These are phyloP conservation scores for Emydura subglobosa DNA, from an alignment of 2,113 vertebrate genomes.

Conservation along the genomic window DNA sequence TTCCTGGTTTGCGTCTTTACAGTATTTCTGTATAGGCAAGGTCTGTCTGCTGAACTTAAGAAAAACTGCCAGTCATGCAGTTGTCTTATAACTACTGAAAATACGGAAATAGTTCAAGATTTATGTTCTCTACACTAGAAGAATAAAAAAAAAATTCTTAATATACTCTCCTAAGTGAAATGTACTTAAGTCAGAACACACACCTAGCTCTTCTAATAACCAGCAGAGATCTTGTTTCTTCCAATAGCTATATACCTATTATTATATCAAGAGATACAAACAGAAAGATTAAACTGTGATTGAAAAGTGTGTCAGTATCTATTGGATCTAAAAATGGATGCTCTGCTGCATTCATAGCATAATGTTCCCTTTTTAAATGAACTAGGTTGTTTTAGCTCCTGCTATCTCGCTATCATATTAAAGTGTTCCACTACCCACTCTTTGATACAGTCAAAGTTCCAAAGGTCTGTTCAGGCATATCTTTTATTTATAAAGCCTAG, in stretches of 20 bases:
- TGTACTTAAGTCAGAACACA: not conserved
- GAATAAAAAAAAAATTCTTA: not conserved
- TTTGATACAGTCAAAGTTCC: not conserved
- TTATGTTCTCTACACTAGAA: not conserved
- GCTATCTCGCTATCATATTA: not conserved
- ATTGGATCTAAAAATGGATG: not conserved
- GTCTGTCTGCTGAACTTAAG: not conserved
- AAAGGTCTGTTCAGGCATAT: not conserved
- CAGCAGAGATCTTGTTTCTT: not conserved
- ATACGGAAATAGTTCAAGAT: not conserved
- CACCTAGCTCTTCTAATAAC: not conserved
- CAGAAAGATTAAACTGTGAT: not conserved
- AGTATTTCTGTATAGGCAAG: not conserved
- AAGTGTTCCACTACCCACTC: not conserved
- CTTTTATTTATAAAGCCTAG: not conserved
- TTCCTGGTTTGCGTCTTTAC: not conserved
- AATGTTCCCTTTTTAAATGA: not conserved
- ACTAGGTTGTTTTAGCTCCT: not conserved
- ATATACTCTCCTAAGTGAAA: not conserved
- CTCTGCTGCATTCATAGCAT: not conserved
- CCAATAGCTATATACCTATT: not conserved
- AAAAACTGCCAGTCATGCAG: not conserved
- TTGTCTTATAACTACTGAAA: not conserved
- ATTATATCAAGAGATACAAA: not conserved
- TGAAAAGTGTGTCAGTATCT: not conserved